Evolutionary conservation across 2,888 invertebrate genomes (phyloP).

Genomic region (Dynastes tityus): DNA sequence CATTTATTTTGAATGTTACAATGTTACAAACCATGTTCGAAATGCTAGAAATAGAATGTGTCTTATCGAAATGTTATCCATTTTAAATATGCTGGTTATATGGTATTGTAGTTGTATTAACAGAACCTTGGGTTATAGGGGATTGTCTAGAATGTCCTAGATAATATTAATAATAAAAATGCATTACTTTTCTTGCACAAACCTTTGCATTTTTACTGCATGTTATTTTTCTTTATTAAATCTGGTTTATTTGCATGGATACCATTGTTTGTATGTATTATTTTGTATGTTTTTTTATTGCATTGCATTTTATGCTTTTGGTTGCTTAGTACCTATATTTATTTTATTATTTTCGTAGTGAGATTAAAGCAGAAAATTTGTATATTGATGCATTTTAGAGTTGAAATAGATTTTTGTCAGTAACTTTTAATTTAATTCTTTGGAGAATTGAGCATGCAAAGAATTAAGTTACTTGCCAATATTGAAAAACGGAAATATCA

Average conservation of each 20-base stretch:
- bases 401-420: no score
- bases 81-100: slow-evolving; percentile 3
- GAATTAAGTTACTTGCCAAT: no score
- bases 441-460: no score
- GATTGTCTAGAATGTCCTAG: background rate
- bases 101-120: background rate
- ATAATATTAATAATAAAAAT: background rate
- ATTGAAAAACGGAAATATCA: no score
- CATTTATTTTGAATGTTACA: slow-evolving; percentile 19
- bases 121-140: background rate
- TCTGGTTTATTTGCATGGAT: no score
- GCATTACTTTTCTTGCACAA: background rate
- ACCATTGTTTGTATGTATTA: background rate
- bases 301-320: slow-evolving; percentile 26
- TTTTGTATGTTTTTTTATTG: background rate
- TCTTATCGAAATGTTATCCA: background rate
- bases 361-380: no score
- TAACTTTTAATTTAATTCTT: no score
- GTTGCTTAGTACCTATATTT: background rate
- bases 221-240: background rate
- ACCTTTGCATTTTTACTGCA: background rate
- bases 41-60: slow-evolving; percentile 3
- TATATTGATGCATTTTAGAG: no score
- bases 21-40: background rate
- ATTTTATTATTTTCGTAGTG: no score